Percentiles rank a stretch among this genome's conserved stretches.
These are phyloP conservation scores for Oasisia sp. DNA, from an alignment of 2,888 invertebrate genomes.

Conservation along the genomic window DNA sequence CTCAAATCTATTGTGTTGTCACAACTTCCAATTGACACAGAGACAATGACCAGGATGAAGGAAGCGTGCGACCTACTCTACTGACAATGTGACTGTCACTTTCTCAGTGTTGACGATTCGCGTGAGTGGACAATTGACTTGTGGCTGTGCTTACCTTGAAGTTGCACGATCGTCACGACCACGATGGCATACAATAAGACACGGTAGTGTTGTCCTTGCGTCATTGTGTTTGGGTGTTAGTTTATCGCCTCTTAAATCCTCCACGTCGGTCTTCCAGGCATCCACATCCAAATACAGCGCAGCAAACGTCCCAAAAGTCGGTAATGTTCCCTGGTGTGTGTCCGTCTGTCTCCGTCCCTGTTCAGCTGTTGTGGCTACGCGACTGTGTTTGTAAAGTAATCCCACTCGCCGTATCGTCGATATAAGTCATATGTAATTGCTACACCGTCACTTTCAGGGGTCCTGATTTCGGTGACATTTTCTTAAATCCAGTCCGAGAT, in stretches of 20 bases:
- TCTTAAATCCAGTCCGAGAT: neutral
- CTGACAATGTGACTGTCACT: too few species aligned
- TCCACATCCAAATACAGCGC: neutral
- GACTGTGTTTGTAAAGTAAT: neutral
- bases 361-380: too few species aligned
- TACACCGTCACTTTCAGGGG: neutral
- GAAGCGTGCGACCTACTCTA: neutral
- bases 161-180: neutral
- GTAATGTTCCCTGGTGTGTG: neutral
- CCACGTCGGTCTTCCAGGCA: neutral
- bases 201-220: neutral
- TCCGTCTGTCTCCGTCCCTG: too few species aligned
- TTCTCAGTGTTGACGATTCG: neutral
- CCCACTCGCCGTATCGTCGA: neutral
- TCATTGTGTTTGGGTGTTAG: neutral
- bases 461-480: neutral
- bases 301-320: slow-evolving; percentile 6
- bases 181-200: neutral
- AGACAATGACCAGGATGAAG: neutral
- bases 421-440: neutral
- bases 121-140: neutral
- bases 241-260: neutral
- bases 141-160: neutral
- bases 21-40: neutral
- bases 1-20: neutral